A percentile compares a stretch with the other conserved stretches of the same genome.
These are phyloP conservation scores for Atractosteus spatula DNA, from an alignment of 2,113 vertebrate genomes.

Conservation along the genomic window DNA sequence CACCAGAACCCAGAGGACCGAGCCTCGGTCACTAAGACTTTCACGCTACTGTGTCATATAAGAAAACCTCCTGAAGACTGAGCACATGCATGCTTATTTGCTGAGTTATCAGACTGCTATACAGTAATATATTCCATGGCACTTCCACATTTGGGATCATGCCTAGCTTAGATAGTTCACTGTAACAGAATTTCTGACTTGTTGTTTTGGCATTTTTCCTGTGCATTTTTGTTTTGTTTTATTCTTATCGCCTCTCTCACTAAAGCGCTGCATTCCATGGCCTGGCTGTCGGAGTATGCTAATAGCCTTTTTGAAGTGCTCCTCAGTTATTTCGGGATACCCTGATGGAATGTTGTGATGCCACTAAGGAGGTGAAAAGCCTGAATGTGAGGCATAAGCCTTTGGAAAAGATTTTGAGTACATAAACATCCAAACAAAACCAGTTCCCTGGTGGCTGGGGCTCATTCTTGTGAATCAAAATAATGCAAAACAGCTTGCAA, in stretches of 20 bases:
- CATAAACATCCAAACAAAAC: constrained; percentile 33
- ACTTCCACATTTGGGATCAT: no score
- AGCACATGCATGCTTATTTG: no score
- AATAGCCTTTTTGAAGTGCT: constrained; percentile 45
- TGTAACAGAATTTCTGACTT: neutral
- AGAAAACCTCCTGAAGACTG: no score
- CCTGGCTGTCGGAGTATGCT: constrained; percentile 36
- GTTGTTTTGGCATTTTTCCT: neutral
- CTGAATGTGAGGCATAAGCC: constrained; percentile 29
- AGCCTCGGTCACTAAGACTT: no score
- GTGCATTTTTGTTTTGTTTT: neutral
- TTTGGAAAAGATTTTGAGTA: constrained; percentile 19
- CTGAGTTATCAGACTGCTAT: no score
- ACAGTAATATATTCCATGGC: no score
- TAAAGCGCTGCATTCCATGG: constrained; percentile 5
- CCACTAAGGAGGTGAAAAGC: constrained; percentile 18
- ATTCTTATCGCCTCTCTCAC: neutral
- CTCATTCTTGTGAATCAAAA: constrained; percentile 33
- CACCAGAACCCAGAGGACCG: no score
- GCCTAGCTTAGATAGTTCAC: no score
- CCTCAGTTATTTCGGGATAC: constrained; percentile 42
- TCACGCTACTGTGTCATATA: no score
- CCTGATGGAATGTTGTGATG: constrained; percentile 24
- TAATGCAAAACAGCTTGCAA: constrained; percentile 6
- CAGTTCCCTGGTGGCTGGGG: constrained; percentile 24